Evolutionary conservation across 1,140 invertebrate species (phyloP).

Genomic region (Philotrypesis tridentata): DNA sequence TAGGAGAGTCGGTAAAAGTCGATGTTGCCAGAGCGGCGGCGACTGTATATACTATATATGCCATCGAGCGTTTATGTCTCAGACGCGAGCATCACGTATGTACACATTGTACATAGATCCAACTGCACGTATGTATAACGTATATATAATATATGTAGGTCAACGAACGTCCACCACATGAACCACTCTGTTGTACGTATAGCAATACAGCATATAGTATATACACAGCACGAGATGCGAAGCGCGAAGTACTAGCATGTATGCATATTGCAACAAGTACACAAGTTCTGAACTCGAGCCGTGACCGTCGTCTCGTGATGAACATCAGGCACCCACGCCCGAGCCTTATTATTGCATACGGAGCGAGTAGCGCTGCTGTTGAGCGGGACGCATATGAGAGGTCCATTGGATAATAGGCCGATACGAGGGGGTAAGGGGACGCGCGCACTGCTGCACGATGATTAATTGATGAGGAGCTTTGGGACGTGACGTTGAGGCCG

Average conservation of each 20-base stretch:
- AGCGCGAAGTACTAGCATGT: no score
- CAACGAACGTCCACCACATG: constrained; percentile 57
- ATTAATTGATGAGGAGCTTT: constrained; percentile 21
- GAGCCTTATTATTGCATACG: background rate
- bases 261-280: constrained; percentile 47
- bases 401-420: background rate
- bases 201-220: no score
- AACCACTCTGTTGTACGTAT: constrained; percentile 48
- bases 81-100: background rate
- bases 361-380: background rate
- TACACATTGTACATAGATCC: background rate
- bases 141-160: constrained; percentile 55
- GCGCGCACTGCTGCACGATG: background rate
- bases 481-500: background rate
- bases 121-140: background rate
- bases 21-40: background rate
- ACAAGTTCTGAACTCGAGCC: constrained; percentile 54
- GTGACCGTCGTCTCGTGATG: constrained; percentile 43
- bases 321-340: background rate
- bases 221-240: no score
- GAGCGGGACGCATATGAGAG: background rate
- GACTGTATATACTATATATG: background rate
- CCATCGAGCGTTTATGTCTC: background rate
- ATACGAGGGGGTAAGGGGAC: background rate
- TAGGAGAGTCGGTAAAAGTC: constrained; percentile 12